Percentiles rank a stretch among this genome's conserved stretches.
phyloP scores from a whole-genome alignment of 2,888 invertebrate species.

The Orthonychiurus folsomi region DNA sequence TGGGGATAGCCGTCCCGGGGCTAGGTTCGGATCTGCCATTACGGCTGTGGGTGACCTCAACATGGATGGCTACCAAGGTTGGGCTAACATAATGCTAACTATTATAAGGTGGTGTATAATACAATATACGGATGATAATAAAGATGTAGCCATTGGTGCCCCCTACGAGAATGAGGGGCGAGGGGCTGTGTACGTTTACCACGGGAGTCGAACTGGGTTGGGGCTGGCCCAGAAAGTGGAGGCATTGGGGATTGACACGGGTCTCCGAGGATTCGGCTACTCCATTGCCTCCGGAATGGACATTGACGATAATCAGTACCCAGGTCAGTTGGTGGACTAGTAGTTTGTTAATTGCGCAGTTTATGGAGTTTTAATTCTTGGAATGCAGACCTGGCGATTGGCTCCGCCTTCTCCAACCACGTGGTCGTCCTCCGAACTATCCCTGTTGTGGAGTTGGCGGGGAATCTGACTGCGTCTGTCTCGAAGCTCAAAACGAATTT shows the following conservation, averaged over 20 bases:
- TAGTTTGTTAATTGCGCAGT: too few relatives aligned
- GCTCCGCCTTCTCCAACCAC: conserved; percentile 52
- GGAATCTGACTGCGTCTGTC: conserved; percentile 22
- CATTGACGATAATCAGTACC: conserved; percentile 53
- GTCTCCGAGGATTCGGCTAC: conserved; percentile 52
- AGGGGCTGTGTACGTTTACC: conserved; percentile 57
- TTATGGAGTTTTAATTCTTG: too few relatives aligned
- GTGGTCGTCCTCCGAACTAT: conserved; percentile 50
- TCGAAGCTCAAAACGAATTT: conserved; percentile 20
- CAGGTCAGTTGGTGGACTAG: conserved; percentile 51
- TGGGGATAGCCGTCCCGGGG: conserved; percentile 42
- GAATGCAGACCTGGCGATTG: conserved; percentile 55
- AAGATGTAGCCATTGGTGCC: conserved; percentile 57
- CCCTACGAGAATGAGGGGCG: conserved; percentile 54
- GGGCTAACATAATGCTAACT: conserved; percentile 50
- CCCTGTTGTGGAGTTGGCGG: conserved; percentile 42
- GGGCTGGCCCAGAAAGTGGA: conserved; percentile 48
- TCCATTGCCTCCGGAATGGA: conserved; percentile 54
- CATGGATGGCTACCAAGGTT: conserved; percentile 53
- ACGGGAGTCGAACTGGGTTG: conserved; percentile 49
- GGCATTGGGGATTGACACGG: conserved; percentile 44
- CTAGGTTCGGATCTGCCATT: conserved; percentile 56
- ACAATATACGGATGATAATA: background rate
- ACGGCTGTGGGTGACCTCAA: conserved; percentile 58
- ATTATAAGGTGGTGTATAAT: background rate